phyloP scores from a whole-genome alignment of 2,797 vertebrate species.

The Gallirallus australis region DNA sequence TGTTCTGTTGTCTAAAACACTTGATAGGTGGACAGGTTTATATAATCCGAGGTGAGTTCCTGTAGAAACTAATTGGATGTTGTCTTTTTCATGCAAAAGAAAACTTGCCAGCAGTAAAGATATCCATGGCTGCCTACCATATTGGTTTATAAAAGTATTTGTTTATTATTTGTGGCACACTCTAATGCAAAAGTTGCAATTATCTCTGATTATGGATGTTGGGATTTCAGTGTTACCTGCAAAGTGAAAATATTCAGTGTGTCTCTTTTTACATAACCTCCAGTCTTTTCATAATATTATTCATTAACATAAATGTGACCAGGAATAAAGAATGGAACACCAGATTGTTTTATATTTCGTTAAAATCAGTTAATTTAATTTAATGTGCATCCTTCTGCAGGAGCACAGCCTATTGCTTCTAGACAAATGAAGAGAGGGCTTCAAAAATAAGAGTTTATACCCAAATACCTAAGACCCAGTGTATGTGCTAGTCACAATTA shows the following conservation, averaged over 20 bases:
- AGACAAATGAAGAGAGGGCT: slow-evolving; percentile 5
- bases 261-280: slow-evolving; percentile 2
- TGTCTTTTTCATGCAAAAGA: slow-evolving; percentile 88
- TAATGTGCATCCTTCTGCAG: slow-evolving; percentile 49
- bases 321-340: background rate
- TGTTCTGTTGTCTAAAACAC: slow-evolving; percentile 99
- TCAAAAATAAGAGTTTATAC: slow-evolving; percentile 39
- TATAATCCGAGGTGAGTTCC: slow-evolving; percentile 99
- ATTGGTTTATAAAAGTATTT: slow-evolving; percentile 69
- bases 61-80: slow-evolving; percentile 85
- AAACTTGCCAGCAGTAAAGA: slow-evolving; percentile 84
- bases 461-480: background rate
- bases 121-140: slow-evolving; percentile 80
- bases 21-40: slow-evolving; percentile 99
- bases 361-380: slow-evolving; percentile 33
- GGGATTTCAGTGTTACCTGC: slow-evolving; percentile 67
- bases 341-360: background rate
- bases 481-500: background rate
- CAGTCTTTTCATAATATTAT: slow-evolving; percentile 6
- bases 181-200: slow-evolving; percentile 65
- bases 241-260: slow-evolving; percentile 33
- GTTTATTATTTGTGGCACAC: slow-evolving; percentile 74
- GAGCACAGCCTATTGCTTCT: slow-evolving; percentile 32
- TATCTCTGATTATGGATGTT: slow-evolving; percentile 86
- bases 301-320: background rate